These are phyloP conservation scores for Schizopygopsis pylzovi DNA, from an alignment of 2,797 vertebrate species.

Conservation along the genomic window DNA sequence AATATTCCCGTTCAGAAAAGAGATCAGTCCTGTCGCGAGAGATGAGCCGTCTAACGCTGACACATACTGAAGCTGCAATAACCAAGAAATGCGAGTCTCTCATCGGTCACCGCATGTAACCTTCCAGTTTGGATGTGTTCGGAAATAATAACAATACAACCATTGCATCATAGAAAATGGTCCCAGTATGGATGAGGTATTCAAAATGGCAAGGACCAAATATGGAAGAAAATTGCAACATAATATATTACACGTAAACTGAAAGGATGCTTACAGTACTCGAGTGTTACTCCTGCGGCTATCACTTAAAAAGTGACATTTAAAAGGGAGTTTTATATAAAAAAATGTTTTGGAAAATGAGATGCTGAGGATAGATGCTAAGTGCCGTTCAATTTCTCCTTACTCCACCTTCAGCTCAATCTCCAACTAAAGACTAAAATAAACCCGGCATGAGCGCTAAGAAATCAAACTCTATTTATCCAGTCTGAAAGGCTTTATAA, in stretches of 20 bases:
- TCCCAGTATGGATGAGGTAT: constrained; percentile 56
- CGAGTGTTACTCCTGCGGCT: neutral
- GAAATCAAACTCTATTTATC: constrained; percentile 23
- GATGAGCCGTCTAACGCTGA: neutral
- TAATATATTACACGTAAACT: constrained; percentile 31
- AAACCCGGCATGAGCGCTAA: constrained; percentile 8
- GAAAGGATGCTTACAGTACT: constrained; percentile 30
- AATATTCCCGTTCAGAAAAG: constrained; percentile 45
- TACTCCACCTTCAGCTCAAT: neutral
- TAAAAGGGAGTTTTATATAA: neutral
- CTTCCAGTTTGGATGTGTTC: constrained; percentile 22
- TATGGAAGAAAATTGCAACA: constrained; percentile 18
- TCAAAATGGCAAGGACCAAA: constrained; percentile 39
- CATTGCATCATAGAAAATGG: constrained; percentile 44
- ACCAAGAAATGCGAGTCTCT: constrained; percentile 21
- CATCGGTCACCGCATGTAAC: neutral
- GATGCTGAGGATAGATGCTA: constrained; percentile 17
- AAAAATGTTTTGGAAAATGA: neutral
- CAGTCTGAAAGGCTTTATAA: constrained; percentile 21
- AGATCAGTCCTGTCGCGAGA: constrained; percentile 17
- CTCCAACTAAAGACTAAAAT: neutral
- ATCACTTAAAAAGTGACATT: constrained; percentile 1
- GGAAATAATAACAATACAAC: constrained; percentile 26
- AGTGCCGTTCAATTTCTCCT: constrained; percentile 23
- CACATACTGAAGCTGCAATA: neutral